Conservation (phyloP, 2,797 vertebrate species). For the Brachyrhaphis roseni region DNA sequence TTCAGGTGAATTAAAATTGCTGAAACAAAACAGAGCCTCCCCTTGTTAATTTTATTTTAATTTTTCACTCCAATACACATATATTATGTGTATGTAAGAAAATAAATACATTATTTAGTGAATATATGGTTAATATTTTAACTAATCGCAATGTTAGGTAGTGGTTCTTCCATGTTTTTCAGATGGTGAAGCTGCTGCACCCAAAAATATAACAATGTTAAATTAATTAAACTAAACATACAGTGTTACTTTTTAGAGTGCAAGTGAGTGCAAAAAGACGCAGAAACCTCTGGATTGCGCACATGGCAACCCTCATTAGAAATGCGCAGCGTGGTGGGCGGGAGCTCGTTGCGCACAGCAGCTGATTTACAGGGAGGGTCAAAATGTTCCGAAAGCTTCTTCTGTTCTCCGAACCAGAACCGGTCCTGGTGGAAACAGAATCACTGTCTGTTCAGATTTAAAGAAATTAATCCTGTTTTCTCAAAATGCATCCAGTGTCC, state of each 20-base stretch:
- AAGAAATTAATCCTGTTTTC: background rate
- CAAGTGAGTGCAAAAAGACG: background rate
- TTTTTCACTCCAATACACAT: no score
- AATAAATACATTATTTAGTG: no score
- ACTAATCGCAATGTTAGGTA: no score
- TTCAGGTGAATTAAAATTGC: no score
- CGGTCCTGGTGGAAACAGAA: background rate
- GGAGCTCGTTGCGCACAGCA: background rate
- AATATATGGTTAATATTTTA: no score
- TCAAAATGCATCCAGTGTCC: background rate
- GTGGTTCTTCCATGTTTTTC: no score
- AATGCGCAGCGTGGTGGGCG: constrained; percentile 2
- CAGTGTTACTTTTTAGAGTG: background rate
- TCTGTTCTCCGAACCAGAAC: background rate
- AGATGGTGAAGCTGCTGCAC: no score
- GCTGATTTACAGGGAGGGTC: constrained; percentile 17
- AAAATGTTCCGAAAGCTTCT: background rate
- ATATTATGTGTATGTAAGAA: no score
- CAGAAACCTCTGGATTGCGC: background rate
- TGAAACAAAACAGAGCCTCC: no score
- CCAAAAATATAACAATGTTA: no score
- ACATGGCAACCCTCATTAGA: background rate
- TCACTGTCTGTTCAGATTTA: background rate
- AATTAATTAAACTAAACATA: no score
- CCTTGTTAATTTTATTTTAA: no score